These are phyloP conservation scores for Silurus glanis DNA, from an alignment of 2,113 vertebrate species.

Conservation along the genomic window DNA sequence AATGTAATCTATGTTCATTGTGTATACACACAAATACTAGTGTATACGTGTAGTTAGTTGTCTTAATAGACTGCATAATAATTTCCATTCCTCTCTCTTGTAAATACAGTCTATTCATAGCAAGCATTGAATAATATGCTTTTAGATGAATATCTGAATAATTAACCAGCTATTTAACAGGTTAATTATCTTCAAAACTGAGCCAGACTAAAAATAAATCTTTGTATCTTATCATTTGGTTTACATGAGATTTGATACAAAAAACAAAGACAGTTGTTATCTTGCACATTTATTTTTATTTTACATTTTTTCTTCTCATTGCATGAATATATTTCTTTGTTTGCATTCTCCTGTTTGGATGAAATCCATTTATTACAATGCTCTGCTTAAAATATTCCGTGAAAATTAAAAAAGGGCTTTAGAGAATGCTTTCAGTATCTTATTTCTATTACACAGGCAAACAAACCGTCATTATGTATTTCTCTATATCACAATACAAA, in stretches of 20 bases:
- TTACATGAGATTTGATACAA: constrained; percentile 1
- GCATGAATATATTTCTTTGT: constrained; percentile 3
- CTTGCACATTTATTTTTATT: background rate
- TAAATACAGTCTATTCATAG: background rate
- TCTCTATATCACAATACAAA: background rate
- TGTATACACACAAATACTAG: too few species aligned
- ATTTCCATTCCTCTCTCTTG: too few species aligned
- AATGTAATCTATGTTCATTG: background rate
- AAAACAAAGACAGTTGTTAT: background rate
- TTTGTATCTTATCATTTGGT: background rate
- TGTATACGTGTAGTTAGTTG: background rate
- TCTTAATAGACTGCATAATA: background rate
- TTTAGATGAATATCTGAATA: background rate
- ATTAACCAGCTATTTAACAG: background rate
- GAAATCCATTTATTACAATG: background rate
- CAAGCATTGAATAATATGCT: background rate
- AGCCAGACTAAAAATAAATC: background rate
- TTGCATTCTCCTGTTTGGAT: background rate
- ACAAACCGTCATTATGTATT: background rate
- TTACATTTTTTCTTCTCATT: background rate
- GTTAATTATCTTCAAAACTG: background rate
- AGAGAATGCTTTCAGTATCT: background rate
- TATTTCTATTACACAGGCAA: background rate
- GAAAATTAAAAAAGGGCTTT: background rate
- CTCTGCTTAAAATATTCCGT: background rate